These are phyloP conservation scores for Thamnaconus septentrionalis DNA, from an alignment of 2,113 vertebrate genomes.

Conservation along the genomic window DNA sequence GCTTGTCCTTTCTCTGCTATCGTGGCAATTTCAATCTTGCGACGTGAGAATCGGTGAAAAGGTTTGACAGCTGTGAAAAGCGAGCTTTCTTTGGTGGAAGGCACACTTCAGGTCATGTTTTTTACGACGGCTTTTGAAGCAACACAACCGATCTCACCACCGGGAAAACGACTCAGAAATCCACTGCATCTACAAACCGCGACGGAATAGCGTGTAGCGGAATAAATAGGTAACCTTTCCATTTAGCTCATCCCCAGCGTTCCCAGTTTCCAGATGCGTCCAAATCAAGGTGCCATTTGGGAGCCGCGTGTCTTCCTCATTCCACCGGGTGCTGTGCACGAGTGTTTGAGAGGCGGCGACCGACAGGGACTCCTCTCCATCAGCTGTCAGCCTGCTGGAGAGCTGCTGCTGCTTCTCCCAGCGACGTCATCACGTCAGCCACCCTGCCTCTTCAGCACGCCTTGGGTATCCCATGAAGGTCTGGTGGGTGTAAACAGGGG, in stretches of 20 bases:
- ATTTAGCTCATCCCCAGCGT: constrained; percentile 16
- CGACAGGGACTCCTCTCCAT: constrained; percentile 65
- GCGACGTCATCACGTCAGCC: constrained; percentile 70
- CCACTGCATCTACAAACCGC: constrained; percentile 1
- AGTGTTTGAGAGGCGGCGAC: constrained; percentile 51
- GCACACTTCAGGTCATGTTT: too few relatives aligned
- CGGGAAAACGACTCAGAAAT: constrained; percentile 27
- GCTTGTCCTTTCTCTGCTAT: constrained; percentile 15
- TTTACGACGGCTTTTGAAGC: constrained; percentile 22
- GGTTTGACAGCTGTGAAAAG: too few relatives aligned
- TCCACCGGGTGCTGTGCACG: constrained; percentile 22
- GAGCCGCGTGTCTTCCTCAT: constrained; percentile 39
- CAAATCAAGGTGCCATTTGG: constrained; percentile 43
- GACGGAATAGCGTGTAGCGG: constrained; percentile 29
- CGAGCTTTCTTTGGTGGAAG: too few relatives aligned
- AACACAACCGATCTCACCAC: constrained; percentile 44
- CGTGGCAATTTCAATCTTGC: constrained; percentile 6
- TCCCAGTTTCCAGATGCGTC: constrained; percentile 31
- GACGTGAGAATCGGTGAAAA: too few relatives aligned
- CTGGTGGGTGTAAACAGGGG: constrained; percentile 25
- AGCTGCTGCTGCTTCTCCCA: constrained; percentile 54
- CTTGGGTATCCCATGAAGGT: constrained; percentile 68
- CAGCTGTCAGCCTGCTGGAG: constrained; percentile 69
- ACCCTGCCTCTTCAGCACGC: constrained; percentile 47
- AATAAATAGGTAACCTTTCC: constrained; percentile 18